Base-by-base conservation (phyloP, 2,797 vertebrate genomes). In the Scyliorhinus canicula region DNA sequence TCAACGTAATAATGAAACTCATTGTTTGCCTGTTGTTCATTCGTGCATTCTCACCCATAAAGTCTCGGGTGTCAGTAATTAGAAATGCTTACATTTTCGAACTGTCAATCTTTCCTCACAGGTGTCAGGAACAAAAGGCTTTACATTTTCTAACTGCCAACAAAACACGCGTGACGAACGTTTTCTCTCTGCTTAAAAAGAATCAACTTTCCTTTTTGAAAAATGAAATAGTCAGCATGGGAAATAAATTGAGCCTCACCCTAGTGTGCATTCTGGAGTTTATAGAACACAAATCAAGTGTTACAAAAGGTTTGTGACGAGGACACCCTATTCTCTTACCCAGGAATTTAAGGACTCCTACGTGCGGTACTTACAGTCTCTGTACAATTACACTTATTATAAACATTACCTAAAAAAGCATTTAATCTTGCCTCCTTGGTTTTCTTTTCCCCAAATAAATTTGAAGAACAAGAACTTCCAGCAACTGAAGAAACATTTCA, bases 361-460 rank as follows among this genome's bases (percentile, higher is more conserved):
- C 2, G 31, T 35, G 19, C 47, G 52, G 52, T 16, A 16, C 55
- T 19, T 14, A 19, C 14, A 19, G 52, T 14, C 52, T 55, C 50
- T 57, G 12, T 14, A 55, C 31, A 55, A 55, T 63, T 60, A 52
- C 47, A 21, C n/a, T 19, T 24, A 84, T 60, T n/a, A 31, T 90
- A 90, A 90, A 90, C 86, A 90, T 90, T 90, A 19, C 86, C 86
- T n/a, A n/a, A 90, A 90, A 90, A 21, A 90, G 52, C 84, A 9
- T 86, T 88, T 63, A 0, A n/a, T n/a, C 40, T 40, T 26, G 88
- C 44, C 86, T 63, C n/a, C 52, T 35, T 57, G 28, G 21, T 35
- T 88, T n/a, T 2, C 57, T 63, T 88, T 60, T 5, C 85, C 52
- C 57, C 35, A 90, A 90, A 63, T 88, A 60, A 57, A 35, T 88